Conservation (phyloP, 1,140 invertebrate genomes). For the Drosophila subobscura region DNA sequence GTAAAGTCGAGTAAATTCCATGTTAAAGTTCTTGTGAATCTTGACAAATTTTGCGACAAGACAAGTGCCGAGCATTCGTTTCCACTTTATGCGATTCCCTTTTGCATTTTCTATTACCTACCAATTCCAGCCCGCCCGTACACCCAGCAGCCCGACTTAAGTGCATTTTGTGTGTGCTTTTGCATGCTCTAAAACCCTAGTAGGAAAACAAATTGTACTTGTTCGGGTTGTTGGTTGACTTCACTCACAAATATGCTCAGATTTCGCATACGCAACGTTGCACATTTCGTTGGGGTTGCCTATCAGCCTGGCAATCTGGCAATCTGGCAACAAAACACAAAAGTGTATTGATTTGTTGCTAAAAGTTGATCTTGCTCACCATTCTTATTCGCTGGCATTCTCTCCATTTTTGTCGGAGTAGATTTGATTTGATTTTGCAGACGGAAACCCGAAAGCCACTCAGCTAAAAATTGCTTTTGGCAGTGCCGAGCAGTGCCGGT, state of each 20-base stretch:
- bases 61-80: not conserved
- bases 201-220: constrained; percentile 27
- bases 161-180: constrained; percentile 19
- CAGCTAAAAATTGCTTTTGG: constrained; percentile 23
- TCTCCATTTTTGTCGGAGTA: constrained; percentile 26
- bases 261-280: constrained; percentile 61
- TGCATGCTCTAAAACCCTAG: constrained; percentile 1
- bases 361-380: constrained; percentile 59
- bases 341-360: constrained; percentile 65
- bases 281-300: constrained; percentile 9
- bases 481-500: constrained; percentile 19
- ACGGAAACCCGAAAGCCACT: constrained; percentile 39
- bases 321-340: constrained; percentile 29
- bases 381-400: constrained; percentile 30
- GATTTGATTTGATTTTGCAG: constrained; percentile 67
- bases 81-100: constrained; percentile 5
- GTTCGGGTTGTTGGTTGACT: constrained; percentile 17
- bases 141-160: constrained; percentile 11
- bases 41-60: not conserved
- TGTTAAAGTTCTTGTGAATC: not conserved
- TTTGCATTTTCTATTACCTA: constrained; percentile 14
- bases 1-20: too few species aligned
- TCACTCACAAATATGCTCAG: constrained; percentile 10
- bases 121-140: too few species aligned
- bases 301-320: constrained; percentile 5